A percentile compares a stretch with the other conserved stretches of the same genome.
phyloP scores from a whole-genome alignment of 2,113 vertebrate species.

The Ardeotis arabs region DNA sequence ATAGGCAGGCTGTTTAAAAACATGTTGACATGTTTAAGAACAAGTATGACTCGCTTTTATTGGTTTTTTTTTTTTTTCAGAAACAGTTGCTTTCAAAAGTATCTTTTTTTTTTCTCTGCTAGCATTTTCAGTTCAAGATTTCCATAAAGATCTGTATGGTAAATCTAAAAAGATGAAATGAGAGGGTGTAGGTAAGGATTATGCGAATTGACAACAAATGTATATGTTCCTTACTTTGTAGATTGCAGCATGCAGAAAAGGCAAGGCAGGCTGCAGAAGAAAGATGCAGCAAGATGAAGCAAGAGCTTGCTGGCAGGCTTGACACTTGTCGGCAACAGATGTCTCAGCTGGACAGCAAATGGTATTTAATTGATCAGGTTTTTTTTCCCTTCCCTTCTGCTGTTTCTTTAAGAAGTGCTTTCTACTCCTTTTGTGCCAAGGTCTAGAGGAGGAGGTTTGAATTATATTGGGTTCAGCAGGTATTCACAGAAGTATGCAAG shows the following conservation, averaged over 20 bases:
- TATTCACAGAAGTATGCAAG: neutral
- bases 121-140: neutral
- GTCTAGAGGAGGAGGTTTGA: neutral
- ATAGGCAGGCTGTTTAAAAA: neutral
- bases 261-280: slow-evolving; percentile 80
- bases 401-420: neutral
- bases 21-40: neutral
- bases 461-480: neutral
- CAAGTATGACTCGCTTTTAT: neutral
- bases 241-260: slow-evolving; percentile 84
- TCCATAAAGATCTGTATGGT: neutral
- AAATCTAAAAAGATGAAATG: neutral
- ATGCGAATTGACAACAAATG: neutral
- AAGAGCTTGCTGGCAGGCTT: slow-evolving; percentile 81
- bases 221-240: neutral
- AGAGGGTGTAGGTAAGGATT: neutral
- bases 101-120: neutral
- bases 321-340: slow-evolving; percentile 83
- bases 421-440: neutral
- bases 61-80: neutral
- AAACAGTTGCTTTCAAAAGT: neutral
- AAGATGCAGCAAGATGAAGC: slow-evolving; percentile 81
- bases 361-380: slow-evolving; percentile 67
- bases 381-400: neutral
- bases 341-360: slow-evolving; percentile 83